Conservation (phyloP, 2,797 vertebrate species). For the Mallotus villosus region DNA sequence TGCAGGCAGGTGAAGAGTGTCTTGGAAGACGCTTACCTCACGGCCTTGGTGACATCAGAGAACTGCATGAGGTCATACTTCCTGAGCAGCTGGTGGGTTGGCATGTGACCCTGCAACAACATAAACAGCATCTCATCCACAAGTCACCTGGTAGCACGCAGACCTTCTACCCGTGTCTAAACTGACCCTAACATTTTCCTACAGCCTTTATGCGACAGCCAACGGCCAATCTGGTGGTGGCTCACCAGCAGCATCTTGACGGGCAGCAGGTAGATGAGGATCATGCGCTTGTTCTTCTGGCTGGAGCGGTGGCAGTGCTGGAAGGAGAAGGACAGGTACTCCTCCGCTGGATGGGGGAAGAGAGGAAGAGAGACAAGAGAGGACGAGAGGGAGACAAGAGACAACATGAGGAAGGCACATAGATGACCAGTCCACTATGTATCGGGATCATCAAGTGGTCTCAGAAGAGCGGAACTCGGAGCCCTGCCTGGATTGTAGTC, state of each 20-base stretch:
- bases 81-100: slow-evolving; percentile 86
- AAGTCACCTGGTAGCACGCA: no score
- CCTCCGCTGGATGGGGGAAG: slow-evolving; percentile 79
- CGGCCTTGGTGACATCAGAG: slow-evolving; percentile 89
- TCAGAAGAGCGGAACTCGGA: no score
- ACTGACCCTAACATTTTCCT: no score
- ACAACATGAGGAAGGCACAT: no score
- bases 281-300: slow-evolving; percentile 97
- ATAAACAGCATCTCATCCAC: neutral
- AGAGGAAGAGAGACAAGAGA: no score
- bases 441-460: no score
- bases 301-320: slow-evolving; percentile 89
- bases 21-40: slow-evolving; percentile 75
- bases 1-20: neutral
- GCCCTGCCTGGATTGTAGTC: slow-evolving; percentile 91
- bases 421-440: no score
- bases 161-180: no score
- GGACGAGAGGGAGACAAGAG: neutral
- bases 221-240: no score
- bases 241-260: slow-evolving; percentile 95
- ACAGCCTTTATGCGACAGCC: no score
- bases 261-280: slow-evolving; percentile 93
- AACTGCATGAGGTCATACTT: slow-evolving; percentile 98
- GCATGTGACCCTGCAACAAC: slow-evolving; percentile 93
- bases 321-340: slow-evolving; percentile 92